Evolutionary conservation across 1,140 invertebrate species (phyloP).

Genomic region (Lysiphlebus fabarum): DNA sequence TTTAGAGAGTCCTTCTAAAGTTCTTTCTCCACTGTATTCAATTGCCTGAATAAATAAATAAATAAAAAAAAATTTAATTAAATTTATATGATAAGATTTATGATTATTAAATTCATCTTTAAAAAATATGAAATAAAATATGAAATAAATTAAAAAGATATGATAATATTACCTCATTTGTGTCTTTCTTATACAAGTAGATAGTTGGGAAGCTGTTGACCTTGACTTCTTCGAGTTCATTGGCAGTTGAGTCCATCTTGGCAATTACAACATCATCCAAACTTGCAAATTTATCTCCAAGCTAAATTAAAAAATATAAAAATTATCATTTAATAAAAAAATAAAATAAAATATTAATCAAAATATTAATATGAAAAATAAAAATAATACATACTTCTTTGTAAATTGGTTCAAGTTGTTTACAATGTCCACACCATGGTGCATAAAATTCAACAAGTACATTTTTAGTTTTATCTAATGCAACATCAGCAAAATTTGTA

Average conservation of each 20-base stretch:
- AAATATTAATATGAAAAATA: constrained; percentile 15
- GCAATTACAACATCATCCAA: constrained; percentile 86
- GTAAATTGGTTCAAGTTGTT: constrained; percentile 94
- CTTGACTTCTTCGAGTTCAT: constrained; percentile 94
- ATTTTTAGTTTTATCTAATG: constrained; percentile 81
- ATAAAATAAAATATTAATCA: constrained; percentile 8
- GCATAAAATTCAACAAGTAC: constrained; percentile 99
- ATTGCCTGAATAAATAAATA: constrained; percentile 63
- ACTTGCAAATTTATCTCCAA: constrained; percentile 85
- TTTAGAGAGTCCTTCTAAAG: constrained; percentile 86
- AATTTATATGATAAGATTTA: constrained; percentile 9
- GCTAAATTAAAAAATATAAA: constrained; percentile 48
- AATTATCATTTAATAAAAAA: constrained; percentile 16
- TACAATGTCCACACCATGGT: constrained; percentile 97
- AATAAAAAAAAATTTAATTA: constrained; percentile 24
- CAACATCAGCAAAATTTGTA: constrained; percentile 94
- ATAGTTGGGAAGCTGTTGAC: constrained; percentile 96
- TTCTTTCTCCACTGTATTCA: constrained; percentile 93
- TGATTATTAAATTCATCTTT: constrained; percentile 14
- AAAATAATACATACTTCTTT: constrained; percentile 59
- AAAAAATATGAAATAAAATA: constrained; percentile 15
- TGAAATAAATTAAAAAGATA: constrained; percentile 5
- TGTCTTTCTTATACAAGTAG: constrained; percentile 89
- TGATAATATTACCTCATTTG: constrained; percentile 74
- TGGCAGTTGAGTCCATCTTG: constrained; percentile 97